A percentile compares a stretch with the other conserved stretches of the same genome.
Conservation (phyloP, 2,113 vertebrate species). For the Paramisgurnus dabryanus region DNA sequence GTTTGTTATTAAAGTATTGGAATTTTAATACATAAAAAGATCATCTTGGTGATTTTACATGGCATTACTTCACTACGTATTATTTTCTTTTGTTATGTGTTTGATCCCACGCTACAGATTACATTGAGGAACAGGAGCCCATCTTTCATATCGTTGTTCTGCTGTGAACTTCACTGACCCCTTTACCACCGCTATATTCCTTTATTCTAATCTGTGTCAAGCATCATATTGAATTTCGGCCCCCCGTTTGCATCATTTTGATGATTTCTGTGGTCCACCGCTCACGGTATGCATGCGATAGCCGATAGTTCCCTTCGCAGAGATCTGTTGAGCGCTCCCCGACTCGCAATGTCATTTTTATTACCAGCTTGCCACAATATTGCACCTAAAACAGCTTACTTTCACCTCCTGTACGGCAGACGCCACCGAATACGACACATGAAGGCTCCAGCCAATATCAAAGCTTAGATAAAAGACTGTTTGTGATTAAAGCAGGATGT, state of each 20-base stretch:
- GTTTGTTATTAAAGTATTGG: too few relatives aligned
- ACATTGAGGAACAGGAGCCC: not conserved
- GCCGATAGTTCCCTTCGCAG: slow-evolving; percentile 42
- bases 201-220: slow-evolving; percentile 56
- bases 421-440: slow-evolving; percentile 2
- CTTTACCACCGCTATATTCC: slow-evolving; percentile 20
- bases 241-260: slow-evolving; percentile 28
- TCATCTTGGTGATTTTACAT: not conserved
- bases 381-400: slow-evolving; percentile 40
- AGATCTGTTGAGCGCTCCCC: slow-evolving; percentile 43
- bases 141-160: slow-evolving; percentile 6
- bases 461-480: slow-evolving; percentile 64
- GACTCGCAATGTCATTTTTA: slow-evolving; percentile 37
- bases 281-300: slow-evolving; percentile 15
- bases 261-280: slow-evolving; percentile 33
- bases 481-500: slow-evolving; percentile 72
- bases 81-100: not conserved
- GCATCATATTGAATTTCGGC: slow-evolving; percentile 60
- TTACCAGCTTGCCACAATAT: slow-evolving; percentile 42
- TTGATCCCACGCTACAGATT: slow-evolving; percentile 35
- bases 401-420: slow-evolving; percentile 7
- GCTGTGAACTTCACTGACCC: slow-evolving; percentile 26
- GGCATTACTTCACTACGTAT: not conserved
- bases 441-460: not conserved
- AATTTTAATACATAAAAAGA: not conserved